Evolutionary conservation across 1,140 invertebrate species (phyloP), one percentile per base, ranked within the genome.

Genomic region (Hyphantria cunea): DNA sequence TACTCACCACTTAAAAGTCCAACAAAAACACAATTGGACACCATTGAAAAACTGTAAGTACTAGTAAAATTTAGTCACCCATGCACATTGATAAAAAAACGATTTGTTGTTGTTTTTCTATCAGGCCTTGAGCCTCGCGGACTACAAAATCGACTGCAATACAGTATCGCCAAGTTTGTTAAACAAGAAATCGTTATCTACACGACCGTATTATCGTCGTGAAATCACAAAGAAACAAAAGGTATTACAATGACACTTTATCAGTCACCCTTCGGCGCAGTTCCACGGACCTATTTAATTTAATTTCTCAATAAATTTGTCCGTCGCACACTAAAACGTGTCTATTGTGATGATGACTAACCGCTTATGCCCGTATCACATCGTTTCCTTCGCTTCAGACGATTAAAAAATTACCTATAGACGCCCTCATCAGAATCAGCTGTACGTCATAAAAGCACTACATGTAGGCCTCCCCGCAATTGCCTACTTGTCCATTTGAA

Each of bases 191-290:
- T 68, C 73, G 78, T 89, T 89, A 89, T 89, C 84, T 85, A 51
- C 66, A 55, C 62, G 54, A 56, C 61, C 72, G 65, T 81, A 82
- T 25, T 25, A 25, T 80, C 82, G 74, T 72, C 75, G 76, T 68
- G 64, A 72, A 82, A 84, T 86, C 87, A 90, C 85, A 90, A 90
- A 90, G 87, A 81, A 84, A 83, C 80, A 65, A 74, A 72, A 72
- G 70, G 54, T 73, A 70, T 63, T 72, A 79, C 72, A 78, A 73
- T 80, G 80, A 70, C 74, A 83, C 73, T 80, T 68, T 84, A 84
- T 87, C 81, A 74, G 64, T 54, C 66, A 77, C 66, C 63, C 72
- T 76, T 80, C 74, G 70, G 66, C 73, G 72, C 70, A 78, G 53
- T 73, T 77, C 61, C 61, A 62, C 55, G 73, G 69, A 74, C 72